Evolutionary conservation across 1,140 invertebrate genomes (phyloP), one percentile per base, ranked within the genome.

Genomic region (Galleria mellonella): DNA sequence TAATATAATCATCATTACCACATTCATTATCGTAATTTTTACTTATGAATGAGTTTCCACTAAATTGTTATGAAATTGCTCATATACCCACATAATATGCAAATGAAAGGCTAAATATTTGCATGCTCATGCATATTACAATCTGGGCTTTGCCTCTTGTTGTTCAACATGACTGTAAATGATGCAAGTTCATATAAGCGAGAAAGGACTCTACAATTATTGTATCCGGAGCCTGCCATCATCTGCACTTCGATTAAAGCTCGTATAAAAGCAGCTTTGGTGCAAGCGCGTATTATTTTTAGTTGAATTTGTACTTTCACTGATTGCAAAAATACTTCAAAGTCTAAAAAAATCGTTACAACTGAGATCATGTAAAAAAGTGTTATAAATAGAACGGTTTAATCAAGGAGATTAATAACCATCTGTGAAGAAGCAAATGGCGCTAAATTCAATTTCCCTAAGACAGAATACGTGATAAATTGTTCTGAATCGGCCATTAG

Each of bases 391-490:
- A 37, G 57, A 54, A 55, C 43, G 49, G 47, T 62, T 62, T 66
- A 56, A 68, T 68, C 50, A 68, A 57, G 51, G 32, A 49, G 55
- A 45, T 47, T 55, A 62, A 55, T 47, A 52, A 50, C 47, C 50
- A 43, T 56, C 48, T 40, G 32, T 37, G 51, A 48, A 53, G 45
- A 42, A 33, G 47, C 41, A 51, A 62, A 55, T 45, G 45, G 55
- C 49, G 59, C 43, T 45, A 58, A 72, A 70, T 74, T 64, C 61
- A 70, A 72, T 72, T 72, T 72, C 60, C 58, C 53, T 62, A 60
- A 58, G 59, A 69, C 55, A 53, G 51, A 58, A 66, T 63, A 68
- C 68, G 72, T 78, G 65, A 74, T 82, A 72, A 78, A 78, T 78
- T 65, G 73, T 67, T 60, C 47, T 50, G 70, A 68, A 76, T 67